Evolutionary conservation across 37 sponge, comb jelly and placozoan genomes (phyloP), one percentile per base, ranked within the genome.

Genomic region (Ianthella basta): DNA sequence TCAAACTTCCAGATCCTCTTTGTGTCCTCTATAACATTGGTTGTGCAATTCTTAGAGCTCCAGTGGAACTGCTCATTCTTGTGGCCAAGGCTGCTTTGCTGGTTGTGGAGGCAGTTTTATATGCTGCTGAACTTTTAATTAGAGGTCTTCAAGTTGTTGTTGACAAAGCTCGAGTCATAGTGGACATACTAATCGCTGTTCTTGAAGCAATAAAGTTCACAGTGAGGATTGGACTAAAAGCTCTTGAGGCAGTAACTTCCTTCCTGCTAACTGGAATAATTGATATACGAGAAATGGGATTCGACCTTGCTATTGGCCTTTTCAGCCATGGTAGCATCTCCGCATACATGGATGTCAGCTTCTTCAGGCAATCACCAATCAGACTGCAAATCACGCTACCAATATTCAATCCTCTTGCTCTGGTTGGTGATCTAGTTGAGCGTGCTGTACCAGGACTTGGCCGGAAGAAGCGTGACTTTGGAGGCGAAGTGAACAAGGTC

Each of bases 1-100:
- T 40, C 65, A 86, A 67, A 41, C 37, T 86, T 6, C 54, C 80
- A 24, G 56, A 86, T 61, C 69, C 80, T 3, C 39, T 64, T 54
- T 86, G 86, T 35, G 3, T 55, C 18, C 79, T 55, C 13, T 4
- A 38, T 0, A 86, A 86, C 79, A 34, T 55, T 79, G 55, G 55
- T 0, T 86, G 86, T 79, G 21, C 3, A 4, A 32, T 36, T 29
- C 67, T 79, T 8, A 63, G 57, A 38, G 56, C 44, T 37, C 38
- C 80, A 41, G 27, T 78, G 15, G n/a, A 66, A 20, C 18, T 72
- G 0, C 32, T 33, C 13, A 38, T 86, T 10, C 20, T 16, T 40
- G 68, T 44, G 27, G 86, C 86, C 59, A 44, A 65, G 79, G 57
- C 4, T 25, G 78, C 78, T 24, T 44, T 75, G 23, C 18, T 40